Evolutionary conservation across 2,797 vertebrate genomes (phyloP), one percentile per base, ranked within the genome.

Genomic region (Dromococcyx pavoninus): DNA sequence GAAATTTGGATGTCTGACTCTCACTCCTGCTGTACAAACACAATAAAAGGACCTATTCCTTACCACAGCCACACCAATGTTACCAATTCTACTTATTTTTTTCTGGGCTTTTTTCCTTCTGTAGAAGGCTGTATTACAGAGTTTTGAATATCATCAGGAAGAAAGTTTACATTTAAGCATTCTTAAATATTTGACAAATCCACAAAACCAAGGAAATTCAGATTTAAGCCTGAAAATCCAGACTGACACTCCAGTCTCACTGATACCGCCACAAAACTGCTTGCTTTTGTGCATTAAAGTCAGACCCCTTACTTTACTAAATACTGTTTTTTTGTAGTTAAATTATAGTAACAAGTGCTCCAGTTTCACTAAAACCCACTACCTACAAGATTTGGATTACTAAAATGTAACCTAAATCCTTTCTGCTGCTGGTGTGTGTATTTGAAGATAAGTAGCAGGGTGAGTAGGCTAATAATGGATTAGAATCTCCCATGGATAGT

Each of bases 321-420:
- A 92, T 17, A 21, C 70, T 73, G 2, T 1, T 62, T 43, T 89
- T 92, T 27, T 83, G 48, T 93, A 58, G 76, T 77, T 95, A 95
- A 97, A 96, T 95, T 95, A 95, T 81, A 95, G 92, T 88, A 97
- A 96, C 92, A 58, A 95, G 86, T 73, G 89, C 86, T 95, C 95
- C 91, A 97, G 51, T 97, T 97, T 96, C 75, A 33, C 92, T 95
- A 96, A 97, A 96, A 10, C 70, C 79, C 76, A 32, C 78, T 53
- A 94, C 88, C 91, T 95, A 96, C 94, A 97, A 96, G 95, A 89
- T 95, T 28, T 95, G 95, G 96, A 97, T 97, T 96, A 96, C 86
- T 88, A 69, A 94, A 95, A 96, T 72, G 69, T 82, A 96, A 96
- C 96, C 76, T 60, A 93, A 96, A 96, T 97, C 96, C 93, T 92